A percentile compares a stretch with the other conserved stretches of the same genome.
Evolutionary conservation across 2,113 vertebrate species (phyloP).

Genomic region (Raphicerus campestris): DNA sequence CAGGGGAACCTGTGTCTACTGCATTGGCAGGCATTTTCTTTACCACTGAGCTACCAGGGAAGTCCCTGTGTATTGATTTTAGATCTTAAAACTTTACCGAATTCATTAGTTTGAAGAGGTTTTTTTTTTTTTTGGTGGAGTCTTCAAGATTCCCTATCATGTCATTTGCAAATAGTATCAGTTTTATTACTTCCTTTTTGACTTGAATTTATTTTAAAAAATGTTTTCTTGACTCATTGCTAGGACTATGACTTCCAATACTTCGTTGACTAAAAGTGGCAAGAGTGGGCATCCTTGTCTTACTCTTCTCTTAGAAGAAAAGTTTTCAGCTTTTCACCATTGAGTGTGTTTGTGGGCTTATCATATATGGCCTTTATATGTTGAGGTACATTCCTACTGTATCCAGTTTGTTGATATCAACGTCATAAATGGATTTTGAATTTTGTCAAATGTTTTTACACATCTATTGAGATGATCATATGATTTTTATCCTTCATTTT

Average conservation of each 20-base stretch:
- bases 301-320: neutral
- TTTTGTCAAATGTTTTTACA: neutral
- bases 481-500: neutral
- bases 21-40: neutral
- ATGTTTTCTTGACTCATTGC: neutral
- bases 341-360: neutral
- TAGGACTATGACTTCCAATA: neutral
- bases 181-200: neutral
- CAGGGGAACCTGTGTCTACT: neutral
- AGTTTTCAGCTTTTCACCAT: neutral
- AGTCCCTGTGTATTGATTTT: neutral
- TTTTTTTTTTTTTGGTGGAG: neutral
- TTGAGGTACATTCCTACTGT: neutral
- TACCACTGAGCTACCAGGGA: neutral
- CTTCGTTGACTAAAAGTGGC: neutral
- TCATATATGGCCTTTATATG: neutral
- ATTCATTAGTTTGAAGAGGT: neutral
- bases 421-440: neutral
- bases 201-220: neutral
- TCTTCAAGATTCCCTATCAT: neutral
- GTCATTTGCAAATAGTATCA: neutral
- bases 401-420: neutral
- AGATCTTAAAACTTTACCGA: neutral
- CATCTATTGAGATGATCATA: neutral
- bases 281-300: neutral